Evolutionary conservation across 2,888 invertebrate species (phyloP).

Genomic region (Mayetiola destructor): DNA sequence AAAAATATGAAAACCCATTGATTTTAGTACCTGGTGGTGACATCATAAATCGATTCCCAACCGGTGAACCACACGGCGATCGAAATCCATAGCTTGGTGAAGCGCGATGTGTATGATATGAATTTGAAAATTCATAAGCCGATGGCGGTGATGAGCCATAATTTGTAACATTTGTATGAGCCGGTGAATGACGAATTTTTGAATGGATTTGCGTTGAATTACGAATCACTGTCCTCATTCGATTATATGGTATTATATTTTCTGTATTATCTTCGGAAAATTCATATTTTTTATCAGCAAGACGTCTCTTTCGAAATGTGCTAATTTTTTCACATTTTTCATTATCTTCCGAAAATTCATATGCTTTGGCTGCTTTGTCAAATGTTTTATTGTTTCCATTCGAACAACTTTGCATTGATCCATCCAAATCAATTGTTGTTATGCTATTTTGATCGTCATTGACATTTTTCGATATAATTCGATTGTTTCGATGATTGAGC

Average conservation of each 20-base stretch:
- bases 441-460: slow-evolving; percentile 30
- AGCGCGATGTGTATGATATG: slow-evolving; percentile 22
- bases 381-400: slow-evolving; percentile 19
- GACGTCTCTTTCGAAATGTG: slow-evolving; percentile 64
- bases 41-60: slow-evolving; percentile 19
- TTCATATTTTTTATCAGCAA: slow-evolving; percentile 85
- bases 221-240: slow-evolving; percentile 16
- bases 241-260: slow-evolving; percentile 41
- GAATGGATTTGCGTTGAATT: slow-evolving; percentile 19
- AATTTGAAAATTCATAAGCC: slow-evolving; percentile 20
- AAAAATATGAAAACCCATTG: neutral
- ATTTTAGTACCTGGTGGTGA: slow-evolving; percentile 18
- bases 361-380: slow-evolving; percentile 52
- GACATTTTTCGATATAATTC: slow-evolving; percentile 29
- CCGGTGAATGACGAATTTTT: neutral
- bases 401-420: slow-evolving; percentile 16
- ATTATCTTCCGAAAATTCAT: slow-evolving; percentile 72
- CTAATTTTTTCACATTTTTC: slow-evolving; percentile 78
- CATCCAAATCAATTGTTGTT: slow-evolving; percentile 27
- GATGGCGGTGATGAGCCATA: slow-evolving; percentile 16
- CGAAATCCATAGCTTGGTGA: slow-evolving; percentile 30
- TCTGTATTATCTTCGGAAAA: slow-evolving; percentile 67
- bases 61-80: slow-evolving; percentile 34
- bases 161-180: neutral
- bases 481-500: slow-evolving; percentile 27